Percentiles rank a stretch among this genome's conserved stretches.
These are phyloP conservation scores for Ptychadena robeensis DNA, from an alignment of 2,797 vertebrate genomes.

Conservation along the genomic window DNA sequence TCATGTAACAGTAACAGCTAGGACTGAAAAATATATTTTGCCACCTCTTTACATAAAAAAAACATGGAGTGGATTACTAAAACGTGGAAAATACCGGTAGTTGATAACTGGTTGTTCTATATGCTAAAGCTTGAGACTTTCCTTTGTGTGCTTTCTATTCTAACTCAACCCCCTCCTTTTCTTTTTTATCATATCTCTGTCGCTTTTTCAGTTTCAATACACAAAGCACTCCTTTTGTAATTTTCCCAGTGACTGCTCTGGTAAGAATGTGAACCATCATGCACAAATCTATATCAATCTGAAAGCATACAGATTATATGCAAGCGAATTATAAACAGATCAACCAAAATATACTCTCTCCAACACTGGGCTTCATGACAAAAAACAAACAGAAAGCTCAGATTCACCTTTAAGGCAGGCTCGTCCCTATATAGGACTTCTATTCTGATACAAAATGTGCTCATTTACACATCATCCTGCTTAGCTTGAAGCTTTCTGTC, in stretches of 20 bases:
- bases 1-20: background rate
- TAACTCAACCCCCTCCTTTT: constrained; percentile 66
- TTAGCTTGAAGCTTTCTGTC: too few species aligned
- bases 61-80: too few species aligned
- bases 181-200: background rate
- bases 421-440: too few species aligned
- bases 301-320: too few species aligned
- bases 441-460: too few species aligned
- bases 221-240: constrained; percentile 70
- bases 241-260: constrained; percentile 60
- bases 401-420: too few species aligned
- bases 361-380: too few species aligned
- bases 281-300: too few species aligned
- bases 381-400: too few species aligned
- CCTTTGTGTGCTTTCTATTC: constrained; percentile 12
- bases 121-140: constrained; percentile 50
- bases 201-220: background rate
- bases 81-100: constrained; percentile 39
- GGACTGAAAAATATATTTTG: background rate
- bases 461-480: too few species aligned
- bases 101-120: constrained; percentile 58
- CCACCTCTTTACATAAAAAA: background rate
- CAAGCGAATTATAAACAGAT: too few species aligned
- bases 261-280: constrained; percentile 57
- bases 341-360: too few species aligned